Conservation (phyloP, 2,113 vertebrate species). For the Lonchura striata region DNA sequence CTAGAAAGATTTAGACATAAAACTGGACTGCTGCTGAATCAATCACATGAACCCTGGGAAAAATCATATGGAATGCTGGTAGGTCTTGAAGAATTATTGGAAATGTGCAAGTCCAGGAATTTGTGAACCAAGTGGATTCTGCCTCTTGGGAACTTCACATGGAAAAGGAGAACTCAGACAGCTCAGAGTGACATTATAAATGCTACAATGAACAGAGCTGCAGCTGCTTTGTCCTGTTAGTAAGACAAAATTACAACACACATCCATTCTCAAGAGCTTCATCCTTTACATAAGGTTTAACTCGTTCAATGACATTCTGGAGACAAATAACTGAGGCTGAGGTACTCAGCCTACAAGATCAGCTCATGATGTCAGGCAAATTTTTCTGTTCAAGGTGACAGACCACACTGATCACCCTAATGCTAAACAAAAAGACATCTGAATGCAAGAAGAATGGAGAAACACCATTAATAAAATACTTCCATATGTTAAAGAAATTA, state of each 20-base stretch:
- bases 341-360: background rate
- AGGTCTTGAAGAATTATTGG: background rate
- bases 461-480: background rate
- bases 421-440: background rate
- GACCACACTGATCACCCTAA: rapidly evolving
- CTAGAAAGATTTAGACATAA: background rate
- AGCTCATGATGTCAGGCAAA: background rate
- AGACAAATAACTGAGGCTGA: background rate
- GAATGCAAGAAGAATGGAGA: background rate
- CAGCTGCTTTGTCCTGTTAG: background rate
- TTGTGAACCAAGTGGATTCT: background rate
- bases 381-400: background rate
- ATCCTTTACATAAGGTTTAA: background rate
- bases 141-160: background rate
- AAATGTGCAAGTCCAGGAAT: background rate
- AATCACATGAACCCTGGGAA: background rate
- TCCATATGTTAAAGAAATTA: background rate
- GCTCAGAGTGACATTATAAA: background rate
- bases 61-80: background rate
- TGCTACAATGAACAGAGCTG: background rate
- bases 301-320: background rate
- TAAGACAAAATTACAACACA: background rate
- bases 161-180: background rate
- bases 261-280: background rate
- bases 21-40: background rate